Percentiles rank a stretch among this genome's conserved stretches.
Conservation (phyloP, 2,888 invertebrate species). For the Lepidocyrtinus sp. region DNA sequence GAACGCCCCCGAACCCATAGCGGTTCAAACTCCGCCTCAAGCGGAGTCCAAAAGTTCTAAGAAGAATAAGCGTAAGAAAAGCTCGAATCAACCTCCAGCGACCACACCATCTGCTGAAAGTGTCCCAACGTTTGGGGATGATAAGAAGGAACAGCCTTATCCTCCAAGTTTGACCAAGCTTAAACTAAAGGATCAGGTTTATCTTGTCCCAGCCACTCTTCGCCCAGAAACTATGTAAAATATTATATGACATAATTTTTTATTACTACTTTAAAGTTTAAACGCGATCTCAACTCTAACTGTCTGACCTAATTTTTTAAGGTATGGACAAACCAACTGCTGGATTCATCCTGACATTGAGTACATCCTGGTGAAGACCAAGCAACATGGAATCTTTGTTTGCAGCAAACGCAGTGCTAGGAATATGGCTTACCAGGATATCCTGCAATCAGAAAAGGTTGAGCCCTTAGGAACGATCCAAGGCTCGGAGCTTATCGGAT, state of each 20-base stretch:
- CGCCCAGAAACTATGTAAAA: slow-evolving; percentile 97
- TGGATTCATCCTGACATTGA: slow-evolving; percentile 97
- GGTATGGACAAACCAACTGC: slow-evolving; percentile 97
- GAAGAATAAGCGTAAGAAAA: slow-evolving; percentile 36
- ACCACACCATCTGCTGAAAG: slow-evolving; percentile 24
- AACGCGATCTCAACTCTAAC: background rate
- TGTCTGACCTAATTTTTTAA: slow-evolving; percentile 28
- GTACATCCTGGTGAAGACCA: slow-evolving; percentile 88
- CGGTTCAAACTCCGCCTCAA: slow-evolving; percentile 11
- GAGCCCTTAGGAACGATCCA: slow-evolving; percentile 80
- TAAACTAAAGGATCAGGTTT: slow-evolving; percentile 77
- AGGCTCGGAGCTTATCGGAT: slow-evolving; percentile 86
- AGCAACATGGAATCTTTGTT: slow-evolving; percentile 84
- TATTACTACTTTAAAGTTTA: background rate
- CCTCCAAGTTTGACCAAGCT: slow-evolving; percentile 75
- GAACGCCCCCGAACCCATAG: slow-evolving; percentile 79
- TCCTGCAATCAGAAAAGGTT: slow-evolving; percentile 84
- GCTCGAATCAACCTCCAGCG: slow-evolving; percentile 15
- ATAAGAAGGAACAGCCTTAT: slow-evolving; percentile 81
- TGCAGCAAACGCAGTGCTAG: slow-evolving; percentile 90
- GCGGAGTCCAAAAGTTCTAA: slow-evolving; percentile 19
- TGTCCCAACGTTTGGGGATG: background rate
- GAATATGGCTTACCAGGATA: slow-evolving; percentile 97
- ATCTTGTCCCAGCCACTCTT: slow-evolving; percentile 96
- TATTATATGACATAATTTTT: background rate